Evolutionary conservation across 2,113 vertebrate genomes (phyloP), one percentile per base, ranked within the genome.

Genomic region (Herpetotheres cachinnans): DNA sequence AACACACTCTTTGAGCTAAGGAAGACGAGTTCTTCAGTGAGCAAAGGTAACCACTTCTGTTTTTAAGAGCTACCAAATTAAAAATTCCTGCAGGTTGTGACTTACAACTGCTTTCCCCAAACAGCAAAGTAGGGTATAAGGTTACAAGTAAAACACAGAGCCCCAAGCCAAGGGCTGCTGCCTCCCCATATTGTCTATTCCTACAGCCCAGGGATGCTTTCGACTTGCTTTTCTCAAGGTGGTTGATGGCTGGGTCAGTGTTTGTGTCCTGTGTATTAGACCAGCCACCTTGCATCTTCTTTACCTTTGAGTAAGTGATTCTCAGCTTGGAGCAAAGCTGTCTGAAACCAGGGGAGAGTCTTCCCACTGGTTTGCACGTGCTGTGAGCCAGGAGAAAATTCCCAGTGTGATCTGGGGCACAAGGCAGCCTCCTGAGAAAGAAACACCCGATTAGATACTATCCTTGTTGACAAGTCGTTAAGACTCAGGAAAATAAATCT

Each of bases 231-330:
- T 67, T 90, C 76, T 58, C 44, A 76, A 74, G n/a, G n/a, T n/a
- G n/a, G n/a, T n/a, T n/a, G 6, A 38, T 21, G 8, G 2, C 1
- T 13, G 2, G 14, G 32, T 29, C 47, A 62, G 7, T 16, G 42
- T 22, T 17, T 63, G 1, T 4, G 15, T 38, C 16, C 24, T 44
- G 4, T 59, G 16, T 62, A 11, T 42, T 56, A 77, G 46, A 50
- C 9, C 22, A 83, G 20, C 3, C 32, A 50, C 20, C 24, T 29
- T 58, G 11, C 9, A 25, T 21, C 30, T 70, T 74, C 20, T 71
- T 76, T 72, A 61, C 12, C 12, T 54, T 16, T 4, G 5, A 16
- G 8, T 26, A 82, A 61, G 22, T 29, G 14, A 73, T 78, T 46
- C 47, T 38, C 32, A 67, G 32, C 8, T 47, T 81, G 38, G 16